phyloP scores from a whole-genome alignment of 2,797 vertebrate species.

The Phyllotis vaccarum region DNA sequence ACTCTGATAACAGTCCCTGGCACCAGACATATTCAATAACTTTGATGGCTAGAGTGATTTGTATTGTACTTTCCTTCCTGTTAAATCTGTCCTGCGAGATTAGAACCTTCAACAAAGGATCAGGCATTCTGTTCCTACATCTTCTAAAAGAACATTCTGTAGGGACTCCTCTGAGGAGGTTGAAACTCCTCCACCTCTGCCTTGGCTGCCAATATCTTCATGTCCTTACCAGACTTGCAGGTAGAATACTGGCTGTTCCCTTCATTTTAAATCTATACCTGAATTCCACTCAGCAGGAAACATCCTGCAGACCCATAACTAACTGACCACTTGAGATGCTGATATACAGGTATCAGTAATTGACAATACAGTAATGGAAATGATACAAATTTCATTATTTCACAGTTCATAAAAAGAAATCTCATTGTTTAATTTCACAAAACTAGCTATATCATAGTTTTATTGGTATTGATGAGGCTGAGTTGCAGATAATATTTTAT shows the following conservation, averaged over 20 bases:
- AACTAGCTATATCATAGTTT: neutral
- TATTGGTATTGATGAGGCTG: neutral
- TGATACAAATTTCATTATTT: neutral
- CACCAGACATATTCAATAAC: neutral
- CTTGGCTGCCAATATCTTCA: neutral
- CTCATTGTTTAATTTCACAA: neutral
- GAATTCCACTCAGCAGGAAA: neutral
- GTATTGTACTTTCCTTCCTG: neutral
- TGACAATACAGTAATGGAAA: neutral
- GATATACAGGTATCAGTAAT: neutral
- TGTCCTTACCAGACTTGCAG: neutral
- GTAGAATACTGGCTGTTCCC: neutral
- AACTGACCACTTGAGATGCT: neutral
- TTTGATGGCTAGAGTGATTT: neutral
- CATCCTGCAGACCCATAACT: neutral
- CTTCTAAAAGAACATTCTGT: neutral
- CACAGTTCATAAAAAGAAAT: neutral
- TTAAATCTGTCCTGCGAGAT: neutral
- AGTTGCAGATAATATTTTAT: neutral
- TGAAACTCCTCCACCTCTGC: neutral
- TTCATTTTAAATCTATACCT: neutral
- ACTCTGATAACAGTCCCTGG: neutral
- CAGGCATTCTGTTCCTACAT: neutral
- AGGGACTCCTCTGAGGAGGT: neutral
- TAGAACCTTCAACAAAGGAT: conserved; percentile 34